Evolutionary conservation across 2,888 invertebrate species (phyloP).

Genomic region (Scaptodrosophila latifasciaeformis): DNA sequence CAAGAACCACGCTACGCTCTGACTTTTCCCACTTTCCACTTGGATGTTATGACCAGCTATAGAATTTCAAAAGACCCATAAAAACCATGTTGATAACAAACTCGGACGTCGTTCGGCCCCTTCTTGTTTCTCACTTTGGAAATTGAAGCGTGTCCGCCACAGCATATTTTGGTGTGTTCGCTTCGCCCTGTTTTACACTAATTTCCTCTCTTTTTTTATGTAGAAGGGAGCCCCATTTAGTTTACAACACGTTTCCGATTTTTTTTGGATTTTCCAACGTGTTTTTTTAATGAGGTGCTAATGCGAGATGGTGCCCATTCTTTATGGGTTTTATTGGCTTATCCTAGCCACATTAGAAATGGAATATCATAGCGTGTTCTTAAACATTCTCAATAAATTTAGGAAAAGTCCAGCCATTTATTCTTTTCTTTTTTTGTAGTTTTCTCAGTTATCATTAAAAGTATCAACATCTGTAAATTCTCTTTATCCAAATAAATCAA

Average conservation of each 20-base stretch:
- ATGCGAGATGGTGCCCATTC: conserved; percentile 33
- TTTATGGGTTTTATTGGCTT: conserved; percentile 36
- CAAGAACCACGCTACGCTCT: too few relatives aligned
- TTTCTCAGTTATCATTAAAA: background rate
- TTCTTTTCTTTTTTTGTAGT: too few relatives aligned
- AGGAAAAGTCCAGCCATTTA: too few relatives aligned
- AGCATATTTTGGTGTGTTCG: conserved; percentile 8
- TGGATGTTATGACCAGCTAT: too few relatives aligned
- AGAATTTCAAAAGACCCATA: conserved; percentile 62
- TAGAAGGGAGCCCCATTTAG: conserved; percentile 22
- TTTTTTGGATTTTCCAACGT: conserved; percentile 12
- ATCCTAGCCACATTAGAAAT: too few relatives aligned
- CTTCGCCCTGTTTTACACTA: background rate
- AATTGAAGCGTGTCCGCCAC: conserved; percentile 36
- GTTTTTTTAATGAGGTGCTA: conserved; percentile 54
- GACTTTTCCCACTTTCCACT: too few relatives aligned
- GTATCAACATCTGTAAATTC: conserved; percentile 43
- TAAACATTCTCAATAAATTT: conserved; percentile 14
- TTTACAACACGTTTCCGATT: conserved; percentile 14
- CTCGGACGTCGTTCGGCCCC: background rate
- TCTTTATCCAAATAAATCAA: conserved; percentile 45
- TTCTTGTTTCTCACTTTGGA: conserved; percentile 14
- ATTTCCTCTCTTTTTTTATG: conserved; percentile 9
- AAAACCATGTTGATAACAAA: conserved; percentile 31
- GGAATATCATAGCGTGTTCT: conserved; percentile 32